Evolutionary conservation across 2,888 invertebrate species (phyloP), one percentile per base, ranked within the genome.

Genomic region (Sinotaia quadrata): DNA sequence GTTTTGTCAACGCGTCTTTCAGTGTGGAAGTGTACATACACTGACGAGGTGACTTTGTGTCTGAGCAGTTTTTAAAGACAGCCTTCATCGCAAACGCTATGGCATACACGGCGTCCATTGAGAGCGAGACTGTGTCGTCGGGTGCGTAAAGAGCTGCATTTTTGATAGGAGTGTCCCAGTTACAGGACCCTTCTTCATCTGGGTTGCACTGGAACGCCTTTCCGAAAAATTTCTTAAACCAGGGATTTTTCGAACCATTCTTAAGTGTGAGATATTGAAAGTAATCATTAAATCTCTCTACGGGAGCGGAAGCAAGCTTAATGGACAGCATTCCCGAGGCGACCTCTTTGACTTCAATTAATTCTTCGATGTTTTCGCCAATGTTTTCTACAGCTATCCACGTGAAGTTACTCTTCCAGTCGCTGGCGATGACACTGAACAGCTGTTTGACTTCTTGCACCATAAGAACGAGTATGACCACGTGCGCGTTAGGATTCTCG

Each of bases 141-240:
- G 59, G 41, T 24, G 41, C 47, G 59, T 59, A 59, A 2, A 3
- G 18, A 10, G 27, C 18, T 4, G 59, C 15, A 2, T 24, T 44
- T 8, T 12, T 3, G 44, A 59, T 44, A 18, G 8, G n/a, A 5
- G 29, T 2, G 59, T 24, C 29, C 0, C n/a, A 4, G 31, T 59
- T n/a, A 21, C 59, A 59, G 2, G 59, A 15, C 4, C 34, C 27
- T 27, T 12, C 15, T 15, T 12, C 2, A 2, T 12, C 10, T 10
- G 33, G 0, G n/a, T 33, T 37, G 33, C 67, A 67, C 52, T 37
- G 2, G 37, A 59, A 67, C 8, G 18, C 2, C 4, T 7, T 12
- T n/a, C 37, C 51, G 49, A 60, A 60, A 44, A 67, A 67, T 15
- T 60, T 54, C 36, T 21, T 31, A 21, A 67, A 67, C 67, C 67